These are phyloP conservation scores for Phengaris arion DNA, from an alignment of 2,888 invertebrate species.

Conservation along the genomic window DNA sequence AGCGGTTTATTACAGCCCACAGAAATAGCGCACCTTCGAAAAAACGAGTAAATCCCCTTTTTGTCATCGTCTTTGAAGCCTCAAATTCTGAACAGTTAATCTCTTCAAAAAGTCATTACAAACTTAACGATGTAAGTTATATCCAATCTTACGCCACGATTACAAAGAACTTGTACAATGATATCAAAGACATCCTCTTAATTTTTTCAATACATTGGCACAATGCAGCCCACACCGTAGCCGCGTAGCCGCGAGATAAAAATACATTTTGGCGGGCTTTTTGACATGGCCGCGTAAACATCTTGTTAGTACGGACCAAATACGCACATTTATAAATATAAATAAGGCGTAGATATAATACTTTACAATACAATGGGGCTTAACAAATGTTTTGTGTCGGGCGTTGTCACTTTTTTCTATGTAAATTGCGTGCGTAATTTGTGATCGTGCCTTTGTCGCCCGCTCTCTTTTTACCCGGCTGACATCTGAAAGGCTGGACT, in stretches of 20 bases:
- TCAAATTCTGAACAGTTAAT: slow-evolving; percentile 10
- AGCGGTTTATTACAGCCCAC: neutral
- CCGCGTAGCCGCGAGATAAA: slow-evolving; percentile 36
- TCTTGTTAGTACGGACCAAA: slow-evolving; percentile 74
- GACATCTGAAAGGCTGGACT: slow-evolving; percentile 46
- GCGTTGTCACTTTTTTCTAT: slow-evolving; percentile 71
- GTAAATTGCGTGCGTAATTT: slow-evolving; percentile 73
- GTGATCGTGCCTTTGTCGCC: slow-evolving; percentile 52
- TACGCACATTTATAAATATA: slow-evolving; percentile 73
- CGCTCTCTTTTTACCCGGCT: slow-evolving; percentile 44
- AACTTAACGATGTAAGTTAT: neutral
- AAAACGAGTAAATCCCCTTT: slow-evolving; percentile 19
- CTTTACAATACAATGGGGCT: slow-evolving; percentile 63
- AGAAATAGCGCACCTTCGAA: neutral
- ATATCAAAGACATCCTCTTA: slow-evolving; percentile 6
- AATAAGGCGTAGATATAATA: slow-evolving; percentile 51
- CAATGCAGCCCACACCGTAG: slow-evolving; percentile 28
- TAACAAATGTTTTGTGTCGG: slow-evolving; percentile 71
- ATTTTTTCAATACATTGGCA: slow-evolving; percentile 22
- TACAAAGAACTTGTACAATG: slow-evolving; percentile 18
- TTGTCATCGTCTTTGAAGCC: slow-evolving; percentile 8
- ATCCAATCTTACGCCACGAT: slow-evolving; percentile 22
- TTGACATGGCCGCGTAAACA: slow-evolving; percentile 61
- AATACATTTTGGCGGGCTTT: slow-evolving; percentile 54
- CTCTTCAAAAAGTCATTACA: neutral